phyloP scores from a whole-genome alignment of 23 tunicate genomes.

The Clavelina lepadiformis region DNA sequence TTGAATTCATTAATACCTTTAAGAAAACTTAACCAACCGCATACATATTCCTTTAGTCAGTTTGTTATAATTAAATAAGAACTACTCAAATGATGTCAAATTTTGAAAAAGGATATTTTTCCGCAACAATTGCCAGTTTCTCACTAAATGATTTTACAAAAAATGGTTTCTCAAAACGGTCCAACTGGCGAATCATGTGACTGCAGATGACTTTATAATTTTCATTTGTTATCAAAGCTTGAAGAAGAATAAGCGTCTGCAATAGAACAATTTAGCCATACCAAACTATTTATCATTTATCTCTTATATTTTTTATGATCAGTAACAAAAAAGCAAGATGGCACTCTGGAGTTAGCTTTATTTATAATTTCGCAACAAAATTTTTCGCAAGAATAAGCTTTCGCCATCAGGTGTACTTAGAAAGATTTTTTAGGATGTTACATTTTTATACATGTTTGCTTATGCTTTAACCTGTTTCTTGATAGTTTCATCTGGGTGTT shows the following conservation, averaged over 20 bases:
- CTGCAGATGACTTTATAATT: constrained; percentile 13
- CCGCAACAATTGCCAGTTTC: constrained; percentile 7
- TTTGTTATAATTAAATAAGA: no score
- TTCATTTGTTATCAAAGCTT: constrained; percentile 15
- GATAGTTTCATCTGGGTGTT: constrained; percentile 21
- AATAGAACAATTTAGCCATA: no score
- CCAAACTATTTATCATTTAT: no score
- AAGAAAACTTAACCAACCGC: no score
- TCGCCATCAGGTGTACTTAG: neutral
- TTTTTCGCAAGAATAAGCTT: no score
- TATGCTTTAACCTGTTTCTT: constrained; percentile 21
- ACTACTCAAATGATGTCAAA: no score
- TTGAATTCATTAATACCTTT: neutral
- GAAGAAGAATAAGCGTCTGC: constrained; percentile 14
- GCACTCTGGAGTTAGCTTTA: no score
- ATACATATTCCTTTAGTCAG: no score
- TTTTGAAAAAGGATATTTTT: constrained; percentile 33
- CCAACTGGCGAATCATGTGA: constrained; percentile 5
- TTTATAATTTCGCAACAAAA: no score
- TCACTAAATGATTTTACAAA: constrained; percentile 9
- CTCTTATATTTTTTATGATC: no score
- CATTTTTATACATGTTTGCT: neutral
- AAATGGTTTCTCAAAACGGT: constrained; percentile 1
- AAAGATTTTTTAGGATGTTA: neutral
- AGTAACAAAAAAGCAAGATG: no score